Percentiles rank a stretch among this genome's conserved stretches.
phyloP scores from a whole-genome alignment of 2,797 vertebrate species.

The Synaphobranchus kaupii region DNA sequence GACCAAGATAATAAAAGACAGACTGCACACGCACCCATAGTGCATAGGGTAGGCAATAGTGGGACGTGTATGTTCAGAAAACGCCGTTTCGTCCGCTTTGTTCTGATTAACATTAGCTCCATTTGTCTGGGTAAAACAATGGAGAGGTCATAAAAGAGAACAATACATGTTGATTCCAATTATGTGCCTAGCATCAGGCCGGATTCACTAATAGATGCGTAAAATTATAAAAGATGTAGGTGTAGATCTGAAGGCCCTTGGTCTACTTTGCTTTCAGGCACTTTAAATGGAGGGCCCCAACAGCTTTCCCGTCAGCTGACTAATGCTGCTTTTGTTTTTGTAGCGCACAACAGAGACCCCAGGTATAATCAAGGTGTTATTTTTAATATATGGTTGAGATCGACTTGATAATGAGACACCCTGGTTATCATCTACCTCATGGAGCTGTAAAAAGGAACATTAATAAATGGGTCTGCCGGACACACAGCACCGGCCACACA shows the following conservation, averaged over 20 bases:
- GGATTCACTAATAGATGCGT: slow-evolving; percentile 72
- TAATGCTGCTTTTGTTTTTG: slow-evolving; percentile 8
- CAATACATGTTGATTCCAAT: slow-evolving; percentile 78
- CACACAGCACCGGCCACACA: slow-evolving; percentile 86
- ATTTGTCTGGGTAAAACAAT: slow-evolving; percentile 70
- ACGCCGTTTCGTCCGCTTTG: background rate
- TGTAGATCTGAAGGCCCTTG: slow-evolving; percentile 59
- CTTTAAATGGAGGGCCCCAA: slow-evolving; percentile 69
- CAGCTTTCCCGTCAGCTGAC: slow-evolving; percentile 51
- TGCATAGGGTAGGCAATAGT: background rate
- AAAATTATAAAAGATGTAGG: slow-evolving; percentile 62
- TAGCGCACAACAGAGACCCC: slow-evolving; percentile 17
- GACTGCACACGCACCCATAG: background rate
- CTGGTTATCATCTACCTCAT: slow-evolving; percentile 46
- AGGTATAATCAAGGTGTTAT: slow-evolving; percentile 39
- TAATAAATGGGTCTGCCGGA: slow-evolving; percentile 85
- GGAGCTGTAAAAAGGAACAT: slow-evolving; percentile 76
- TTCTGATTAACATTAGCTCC: slow-evolving; percentile 52
- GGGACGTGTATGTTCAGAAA: background rate
- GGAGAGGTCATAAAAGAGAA: slow-evolving; percentile 69
- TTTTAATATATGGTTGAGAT: slow-evolving; percentile 40
- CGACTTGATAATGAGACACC: slow-evolving; percentile 36
- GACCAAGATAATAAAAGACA: background rate
- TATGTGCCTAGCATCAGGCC: slow-evolving; percentile 73
- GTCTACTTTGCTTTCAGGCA: slow-evolving; percentile 71